Conservation (phyloP, 1,140 invertebrate species). For the Agrypnia vestita region DNA sequence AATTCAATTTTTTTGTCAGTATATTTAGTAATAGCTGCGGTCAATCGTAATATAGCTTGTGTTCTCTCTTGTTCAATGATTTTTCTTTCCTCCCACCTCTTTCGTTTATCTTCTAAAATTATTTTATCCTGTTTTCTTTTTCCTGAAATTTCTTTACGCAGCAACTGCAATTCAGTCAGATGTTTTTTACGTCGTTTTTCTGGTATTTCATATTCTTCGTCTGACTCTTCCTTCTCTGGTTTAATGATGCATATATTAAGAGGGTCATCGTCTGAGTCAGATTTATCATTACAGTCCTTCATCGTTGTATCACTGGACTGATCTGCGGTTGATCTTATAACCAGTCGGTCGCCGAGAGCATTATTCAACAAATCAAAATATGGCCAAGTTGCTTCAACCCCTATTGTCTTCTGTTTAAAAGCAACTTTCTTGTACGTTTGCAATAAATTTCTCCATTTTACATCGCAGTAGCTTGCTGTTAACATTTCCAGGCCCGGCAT, state of each 20-base stretch:
- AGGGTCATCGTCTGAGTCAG: background rate
- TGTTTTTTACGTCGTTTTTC: background rate
- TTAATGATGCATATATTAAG: background rate
- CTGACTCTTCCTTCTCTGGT: background rate
- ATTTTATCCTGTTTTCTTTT: constrained; percentile 24
- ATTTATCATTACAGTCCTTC: background rate
- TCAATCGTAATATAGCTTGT: background rate
- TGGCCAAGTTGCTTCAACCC: background rate
- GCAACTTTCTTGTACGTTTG: background rate
- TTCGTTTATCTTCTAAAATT: background rate
- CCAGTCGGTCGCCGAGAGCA: background rate
- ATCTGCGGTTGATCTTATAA: background rate
- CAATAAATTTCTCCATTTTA: constrained; percentile 1
- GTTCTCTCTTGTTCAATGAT: background rate
- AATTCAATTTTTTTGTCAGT: constrained; percentile 4
- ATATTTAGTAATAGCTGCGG: background rate
- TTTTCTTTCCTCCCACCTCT: constrained; percentile 13
- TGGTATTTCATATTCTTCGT: background rate
- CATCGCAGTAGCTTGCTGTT: background rate
- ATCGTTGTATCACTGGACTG: background rate
- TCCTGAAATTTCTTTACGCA: background rate
- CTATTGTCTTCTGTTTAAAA: background rate
- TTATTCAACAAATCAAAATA: constrained; percentile 13
- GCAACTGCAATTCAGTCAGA: background rate
- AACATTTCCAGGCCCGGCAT: background rate